Evolutionary conservation across 2,797 vertebrate genomes (phyloP).

Genomic region (Hemibagrus guttatus): DNA sequence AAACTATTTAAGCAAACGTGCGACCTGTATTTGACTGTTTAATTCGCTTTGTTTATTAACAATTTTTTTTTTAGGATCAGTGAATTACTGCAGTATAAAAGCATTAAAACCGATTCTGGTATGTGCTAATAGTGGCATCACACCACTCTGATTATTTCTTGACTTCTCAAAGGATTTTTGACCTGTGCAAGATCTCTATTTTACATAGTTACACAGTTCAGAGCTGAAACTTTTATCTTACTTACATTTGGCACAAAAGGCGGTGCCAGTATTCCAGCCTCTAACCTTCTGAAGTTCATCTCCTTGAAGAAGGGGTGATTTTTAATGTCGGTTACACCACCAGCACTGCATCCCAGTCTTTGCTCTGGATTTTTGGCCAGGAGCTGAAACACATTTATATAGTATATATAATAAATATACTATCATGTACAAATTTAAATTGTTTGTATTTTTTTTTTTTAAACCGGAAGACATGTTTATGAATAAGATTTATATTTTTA

Average conservation of each 20-base stretch:
- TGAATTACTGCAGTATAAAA: not conserved
- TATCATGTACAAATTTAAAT: not conserved
- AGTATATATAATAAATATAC: not conserved
- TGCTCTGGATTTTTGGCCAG: slow-evolving; percentile 74
- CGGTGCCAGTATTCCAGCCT: slow-evolving; percentile 75
- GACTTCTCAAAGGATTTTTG: not conserved
- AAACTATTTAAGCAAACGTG: not conserved
- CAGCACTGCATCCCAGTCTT: slow-evolving; percentile 71
- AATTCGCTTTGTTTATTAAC: not conserved
- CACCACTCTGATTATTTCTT: not conserved
- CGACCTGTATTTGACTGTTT: not conserved
- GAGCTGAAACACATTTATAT: slow-evolving; percentile 66
- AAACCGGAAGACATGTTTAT: not conserved
- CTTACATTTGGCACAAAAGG: slow-evolving; percentile 81
- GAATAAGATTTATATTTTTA: not conserved
- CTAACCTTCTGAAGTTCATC: slow-evolving; percentile 84
- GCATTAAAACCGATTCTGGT: not conserved
- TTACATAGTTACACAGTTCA: not conserved
- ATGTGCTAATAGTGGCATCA: not conserved
- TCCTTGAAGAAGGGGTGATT: slow-evolving; percentile 75
- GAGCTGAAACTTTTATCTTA: not conserved
- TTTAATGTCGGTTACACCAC: slow-evolving; percentile 68
- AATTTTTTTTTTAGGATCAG: not conserved
- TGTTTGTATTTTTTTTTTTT: no score
- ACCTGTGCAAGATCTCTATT: not conserved